Base-by-base conservation (phyloP, 2,888 invertebrate genomes). In the Dexiosoma caninum region DNA sequence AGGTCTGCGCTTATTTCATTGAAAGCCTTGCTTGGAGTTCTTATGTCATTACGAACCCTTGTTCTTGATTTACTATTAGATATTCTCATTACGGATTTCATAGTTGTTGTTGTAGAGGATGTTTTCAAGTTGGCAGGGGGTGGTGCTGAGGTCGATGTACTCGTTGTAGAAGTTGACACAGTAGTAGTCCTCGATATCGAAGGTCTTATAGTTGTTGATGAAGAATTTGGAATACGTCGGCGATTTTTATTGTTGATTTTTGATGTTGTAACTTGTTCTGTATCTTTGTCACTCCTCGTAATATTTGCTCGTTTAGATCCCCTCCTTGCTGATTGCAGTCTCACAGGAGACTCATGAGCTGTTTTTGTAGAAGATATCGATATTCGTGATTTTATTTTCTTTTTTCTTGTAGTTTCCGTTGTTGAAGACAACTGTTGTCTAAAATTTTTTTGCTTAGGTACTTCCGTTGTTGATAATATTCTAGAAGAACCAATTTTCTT, bases 41-140 rank as follows among this genome's bases (percentile, higher is more conserved):
- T 62, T 16, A 23, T 6, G 23, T 64, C 62, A 4, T 30, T 72
- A 9, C 51, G 30, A 2, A 30, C 6, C 12, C 51, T 77, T 49
- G 49, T 21, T 21, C 72, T 40, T 10, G 72, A 16, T 37, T 81
- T 74, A 27, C 57, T 77, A 44, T 74, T 67, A 3, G 51, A 23
- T 60, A 69, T 67, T 72, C 64, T 69, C 76, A 71, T 71, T 42
- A 67, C 64, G 5, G 78, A 74, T 76, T 70, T 80, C 60, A 64
- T 76, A 5, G 75, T 79, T 59, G 79, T 53, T 1, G 69, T 44
- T 4, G 69, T 37, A 10, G 75, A 37, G 5, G 53, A 35, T 23
- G 53, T 51, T 19, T 49, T 67, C 3, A 42, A 10, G 35, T 2
- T 59, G 14, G 27, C 9, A 5, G 57, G 12, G 32, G 55, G 30